Percentiles rank a stretch among this genome's conserved stretches.
Conservation (phyloP, 2,888 invertebrate species). For the Thysanoteuthis rhombus region DNA sequence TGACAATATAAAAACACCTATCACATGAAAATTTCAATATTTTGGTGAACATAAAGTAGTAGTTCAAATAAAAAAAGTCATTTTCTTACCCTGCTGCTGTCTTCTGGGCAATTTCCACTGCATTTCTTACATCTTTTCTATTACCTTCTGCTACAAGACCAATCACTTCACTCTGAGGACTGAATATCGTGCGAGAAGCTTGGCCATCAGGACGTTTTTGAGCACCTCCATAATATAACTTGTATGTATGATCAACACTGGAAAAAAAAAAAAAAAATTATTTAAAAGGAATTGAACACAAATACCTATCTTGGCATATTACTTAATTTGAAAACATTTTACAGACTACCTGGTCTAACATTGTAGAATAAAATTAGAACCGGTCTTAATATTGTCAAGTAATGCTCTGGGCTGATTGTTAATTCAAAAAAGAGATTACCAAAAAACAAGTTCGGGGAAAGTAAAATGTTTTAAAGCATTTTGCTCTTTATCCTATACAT, state of each 20-base stretch:
- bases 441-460: not conserved
- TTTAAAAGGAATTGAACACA: not conserved
- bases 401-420: not conserved
- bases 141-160: slow-evolving; percentile 67
- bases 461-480: not conserved
- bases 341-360: not conserved
- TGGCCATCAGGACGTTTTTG: slow-evolving; percentile 70
- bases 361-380: not conserved
- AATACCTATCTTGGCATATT: slow-evolving; percentile 33
- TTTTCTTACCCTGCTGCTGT: slow-evolving; percentile 65
- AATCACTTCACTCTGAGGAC: slow-evolving; percentile 57
- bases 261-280: slow-evolving; percentile 30
- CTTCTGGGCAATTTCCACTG: slow-evolving; percentile 70
- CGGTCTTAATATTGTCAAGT: not conserved
- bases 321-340: not conserved
- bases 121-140: slow-evolving; percentile 69
- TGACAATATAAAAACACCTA: too few species aligned
- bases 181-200: slow-evolving; percentile 62
- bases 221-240: slow-evolving; percentile 70
- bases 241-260: slow-evolving; percentile 68
- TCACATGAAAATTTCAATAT: too few species aligned
- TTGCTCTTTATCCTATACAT: not conserved
- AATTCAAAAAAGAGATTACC: not conserved
- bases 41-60: too few species aligned
- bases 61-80: not conserved